A percentile compares a stretch with the other conserved stretches of the same genome.
Evolutionary conservation across 2,797 vertebrate species (phyloP).

Genomic region (Atherinosoma microstoma): DNA sequence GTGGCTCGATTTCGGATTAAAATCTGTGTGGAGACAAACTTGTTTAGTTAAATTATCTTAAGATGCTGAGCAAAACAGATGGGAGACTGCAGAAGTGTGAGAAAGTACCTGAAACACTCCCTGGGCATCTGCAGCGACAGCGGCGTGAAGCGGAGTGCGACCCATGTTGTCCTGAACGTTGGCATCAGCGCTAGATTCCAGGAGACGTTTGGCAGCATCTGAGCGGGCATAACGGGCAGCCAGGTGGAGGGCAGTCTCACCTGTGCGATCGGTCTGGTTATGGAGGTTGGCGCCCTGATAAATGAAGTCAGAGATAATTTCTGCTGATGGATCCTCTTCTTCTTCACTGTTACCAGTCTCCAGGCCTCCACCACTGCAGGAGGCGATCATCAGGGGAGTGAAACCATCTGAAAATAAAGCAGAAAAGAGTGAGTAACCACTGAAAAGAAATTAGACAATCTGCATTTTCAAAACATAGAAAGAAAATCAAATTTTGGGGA

Average conservation of each 20-base stretch:
- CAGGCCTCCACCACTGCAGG: conserved; percentile 96
- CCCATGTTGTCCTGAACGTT: conserved; percentile 99
- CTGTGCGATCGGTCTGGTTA: conserved; percentile 97
- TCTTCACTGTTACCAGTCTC: conserved; percentile 96
- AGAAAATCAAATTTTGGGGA: neutral
- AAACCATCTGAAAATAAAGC: conserved; percentile 88
- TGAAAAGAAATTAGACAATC: neutral
- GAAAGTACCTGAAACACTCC: conserved; percentile 94
- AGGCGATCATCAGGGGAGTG: conserved; percentile 98
- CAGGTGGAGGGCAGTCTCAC: conserved; percentile 95
- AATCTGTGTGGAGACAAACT: conserved; percentile 82
- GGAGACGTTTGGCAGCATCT: conserved; percentile 95
- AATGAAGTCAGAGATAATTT: conserved; percentile 97
- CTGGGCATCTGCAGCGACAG: conserved; percentile 95
- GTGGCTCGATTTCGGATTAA: conserved; percentile 97
- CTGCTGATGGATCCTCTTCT: conserved; percentile 93
- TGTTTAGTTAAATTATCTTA: conserved; percentile 21
- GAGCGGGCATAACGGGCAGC: conserved; percentile 96
- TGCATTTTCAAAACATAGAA: neutral
- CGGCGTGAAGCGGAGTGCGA: conserved; percentile 93
- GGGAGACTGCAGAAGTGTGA: neutral
- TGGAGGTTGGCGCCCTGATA: conserved; percentile 97
- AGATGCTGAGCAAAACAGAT: conserved; percentile 3
- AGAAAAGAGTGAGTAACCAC: neutral
- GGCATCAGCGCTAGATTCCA: conserved; percentile 96